A percentile compares a stretch with the other conserved stretches of the same genome.
phyloP scores from a whole-genome alignment of 2,888 invertebrate genomes.

The Dyspetes luteomarginatus region DNA sequence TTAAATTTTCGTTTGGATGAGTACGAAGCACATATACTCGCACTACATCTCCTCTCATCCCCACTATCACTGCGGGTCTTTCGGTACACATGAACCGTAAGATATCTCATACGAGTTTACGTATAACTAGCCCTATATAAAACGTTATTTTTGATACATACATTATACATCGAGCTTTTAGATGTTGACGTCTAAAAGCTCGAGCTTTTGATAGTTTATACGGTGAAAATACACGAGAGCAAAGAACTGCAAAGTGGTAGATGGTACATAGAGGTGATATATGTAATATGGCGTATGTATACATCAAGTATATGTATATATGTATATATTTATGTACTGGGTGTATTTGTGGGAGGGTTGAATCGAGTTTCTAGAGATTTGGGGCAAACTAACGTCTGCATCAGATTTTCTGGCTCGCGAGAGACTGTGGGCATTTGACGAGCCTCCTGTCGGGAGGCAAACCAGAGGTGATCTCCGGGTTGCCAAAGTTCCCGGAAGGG shows the following conservation, averaged over 20 bases:
- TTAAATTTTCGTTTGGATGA: slow-evolving; percentile 44
- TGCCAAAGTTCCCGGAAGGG: slow-evolving; percentile 43
- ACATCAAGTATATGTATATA: not conserved
- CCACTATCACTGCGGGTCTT: not conserved
- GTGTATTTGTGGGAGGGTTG: slow-evolving; percentile 19
- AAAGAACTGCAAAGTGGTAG: slow-evolving; percentile 6
- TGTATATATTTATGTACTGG: slow-evolving; percentile 9
- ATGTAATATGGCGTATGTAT: slow-evolving; percentile 24
- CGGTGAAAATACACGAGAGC: slow-evolving; percentile 19
- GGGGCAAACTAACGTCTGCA: slow-evolving; percentile 67
- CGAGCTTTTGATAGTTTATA: slow-evolving; percentile 1
- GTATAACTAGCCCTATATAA: slow-evolving; percentile 35
- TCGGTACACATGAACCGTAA: slow-evolving; percentile 16
- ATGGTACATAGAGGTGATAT: slow-evolving; percentile 4
- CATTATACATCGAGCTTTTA: not conserved
- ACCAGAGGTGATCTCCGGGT: slow-evolving; percentile 59
- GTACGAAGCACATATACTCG: slow-evolving; percentile 50
- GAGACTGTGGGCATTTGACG: slow-evolving; percentile 29
- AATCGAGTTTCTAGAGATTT: slow-evolving; percentile 70
- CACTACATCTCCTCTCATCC: slow-evolving; percentile 21
- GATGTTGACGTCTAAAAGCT: too few relatives aligned
- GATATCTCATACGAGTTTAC: slow-evolving; percentile 43
- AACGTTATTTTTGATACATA: slow-evolving; percentile 5
- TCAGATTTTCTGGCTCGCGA: slow-evolving; percentile 70
- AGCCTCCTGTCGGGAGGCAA: slow-evolving; percentile 11